Evolutionary conservation across 2,888 invertebrate species (phyloP).

Genomic region (Dorcus parallelipipedus): DNA sequence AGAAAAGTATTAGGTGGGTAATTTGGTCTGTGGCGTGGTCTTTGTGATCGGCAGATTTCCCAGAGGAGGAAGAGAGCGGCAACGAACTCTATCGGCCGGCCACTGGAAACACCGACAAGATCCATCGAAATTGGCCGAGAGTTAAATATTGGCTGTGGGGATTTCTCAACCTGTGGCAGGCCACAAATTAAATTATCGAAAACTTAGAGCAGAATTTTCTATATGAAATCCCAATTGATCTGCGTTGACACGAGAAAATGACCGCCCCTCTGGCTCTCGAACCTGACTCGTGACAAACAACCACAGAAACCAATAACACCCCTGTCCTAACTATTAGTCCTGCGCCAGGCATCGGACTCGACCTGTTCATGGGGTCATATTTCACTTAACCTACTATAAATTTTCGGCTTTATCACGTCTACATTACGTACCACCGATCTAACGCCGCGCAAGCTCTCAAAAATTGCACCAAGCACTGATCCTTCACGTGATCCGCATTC

Average conservation of each 20-base stretch:
- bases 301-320: constrained; percentile 8
- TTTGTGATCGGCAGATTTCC: constrained; percentile 43
- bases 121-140: constrained; percentile 27
- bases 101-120: constrained; percentile 24
- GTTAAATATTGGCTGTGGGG: constrained; percentile 31
- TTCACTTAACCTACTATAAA: constrained; percentile 45
- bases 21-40: constrained; percentile 36
- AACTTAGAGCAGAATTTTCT: constrained; percentile 18
- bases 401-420: constrained; percentile 33
- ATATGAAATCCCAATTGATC: constrained; percentile 30
- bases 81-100: constrained; percentile 10
- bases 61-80: constrained; percentile 24
- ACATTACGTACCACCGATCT: neutral
- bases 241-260: constrained; percentile 28
- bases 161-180: constrained; percentile 29
- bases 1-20: constrained; percentile 40
- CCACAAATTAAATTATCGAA: constrained; percentile 36
- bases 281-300: constrained; percentile 13
- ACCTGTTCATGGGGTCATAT: constrained; percentile 35
- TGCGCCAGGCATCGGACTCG: constrained; percentile 38
- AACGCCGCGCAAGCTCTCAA: no score
- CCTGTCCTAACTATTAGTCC: constrained; percentile 34
- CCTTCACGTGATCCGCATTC: no score
- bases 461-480: no score
- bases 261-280: constrained; percentile 7